phyloP scores from a whole-genome alignment of 2,113 vertebrate genomes.

The Megaptera novaeangliae region DNA sequence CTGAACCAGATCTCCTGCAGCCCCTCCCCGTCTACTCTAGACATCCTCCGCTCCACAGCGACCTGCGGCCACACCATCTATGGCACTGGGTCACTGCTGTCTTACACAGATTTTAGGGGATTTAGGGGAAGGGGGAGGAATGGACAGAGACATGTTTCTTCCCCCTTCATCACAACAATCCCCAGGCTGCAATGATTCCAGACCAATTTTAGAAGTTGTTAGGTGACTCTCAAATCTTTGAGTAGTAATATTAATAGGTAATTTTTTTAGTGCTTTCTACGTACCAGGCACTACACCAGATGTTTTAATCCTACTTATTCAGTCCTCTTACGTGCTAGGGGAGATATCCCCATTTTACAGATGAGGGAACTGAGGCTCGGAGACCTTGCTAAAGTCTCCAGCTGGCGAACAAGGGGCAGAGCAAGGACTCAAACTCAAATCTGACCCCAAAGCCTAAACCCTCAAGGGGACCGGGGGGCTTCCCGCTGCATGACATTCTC shows the following conservation, averaged over 20 bases:
- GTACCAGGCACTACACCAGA: background rate
- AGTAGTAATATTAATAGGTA: background rate
- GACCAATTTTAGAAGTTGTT: background rate
- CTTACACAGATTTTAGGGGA: background rate
- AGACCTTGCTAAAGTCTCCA: background rate
- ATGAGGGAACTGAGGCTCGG: background rate
- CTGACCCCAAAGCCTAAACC: background rate
- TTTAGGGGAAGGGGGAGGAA: background rate
- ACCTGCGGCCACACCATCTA: background rate
- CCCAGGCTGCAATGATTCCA: background rate
- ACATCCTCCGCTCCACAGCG: background rate
- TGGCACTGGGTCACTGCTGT: background rate
- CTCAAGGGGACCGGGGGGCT: rapidly evolving
- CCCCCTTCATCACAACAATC: background rate
- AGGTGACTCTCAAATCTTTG: background rate
- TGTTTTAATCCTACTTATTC: background rate
- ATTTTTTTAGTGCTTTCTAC: background rate
- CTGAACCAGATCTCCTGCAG: background rate
- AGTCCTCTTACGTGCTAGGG: background rate
- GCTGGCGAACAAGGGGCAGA: background rate
- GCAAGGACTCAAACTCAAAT: background rate
- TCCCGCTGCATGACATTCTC: background rate
- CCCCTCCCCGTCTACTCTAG: background rate
- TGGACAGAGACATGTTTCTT: background rate
- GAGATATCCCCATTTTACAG: background rate